Evolutionary conservation across 2,888 invertebrate genomes (phyloP).

Genomic region (Drosophila barbarae): DNA sequence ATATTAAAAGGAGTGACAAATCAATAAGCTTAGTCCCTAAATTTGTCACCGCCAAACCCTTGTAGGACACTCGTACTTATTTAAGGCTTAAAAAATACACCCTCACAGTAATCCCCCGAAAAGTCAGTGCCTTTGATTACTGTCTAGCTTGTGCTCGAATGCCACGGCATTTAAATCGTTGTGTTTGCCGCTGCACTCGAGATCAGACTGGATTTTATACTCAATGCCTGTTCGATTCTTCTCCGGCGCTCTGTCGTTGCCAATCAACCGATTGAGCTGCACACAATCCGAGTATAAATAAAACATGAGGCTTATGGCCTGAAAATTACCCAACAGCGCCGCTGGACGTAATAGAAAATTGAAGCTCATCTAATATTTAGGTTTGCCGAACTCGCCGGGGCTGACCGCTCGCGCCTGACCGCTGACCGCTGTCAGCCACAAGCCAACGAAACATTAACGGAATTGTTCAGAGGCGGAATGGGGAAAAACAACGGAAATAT

Average conservation of each 20-base stretch:
- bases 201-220: slow-evolving; percentile 7
- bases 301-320: slow-evolving; percentile 55
- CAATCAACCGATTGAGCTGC: slow-evolving; percentile 44
- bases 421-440: slow-evolving; percentile 64
- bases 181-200: background rate
- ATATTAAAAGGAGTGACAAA: no score
- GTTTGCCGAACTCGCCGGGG: slow-evolving; percentile 41
- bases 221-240: slow-evolving; percentile 8
- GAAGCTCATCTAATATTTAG: slow-evolving; percentile 65
- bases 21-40: background rate
- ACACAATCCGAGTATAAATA: slow-evolving; percentile 57
- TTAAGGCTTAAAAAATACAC: background rate
- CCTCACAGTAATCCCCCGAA: background rate
- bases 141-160: slow-evolving; percentile 1
- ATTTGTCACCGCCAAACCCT: background rate
- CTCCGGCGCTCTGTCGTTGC: slow-evolving; percentile 18
- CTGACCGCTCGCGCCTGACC: slow-evolving; percentile 42
- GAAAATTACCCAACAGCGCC: slow-evolving; percentile 53
- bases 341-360: slow-evolving; percentile 50
- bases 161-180: background rate
- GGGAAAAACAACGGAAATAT: slow-evolving; percentile 55
- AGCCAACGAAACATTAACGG: slow-evolving; percentile 65
- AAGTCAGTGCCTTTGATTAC: slow-evolving; percentile 3
- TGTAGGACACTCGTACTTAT: background rate
- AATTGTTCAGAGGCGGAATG: slow-evolving; percentile 50